Base-by-base conservation (phyloP, 2,797 vertebrate species). In the Trachops cirrhosus region DNA sequence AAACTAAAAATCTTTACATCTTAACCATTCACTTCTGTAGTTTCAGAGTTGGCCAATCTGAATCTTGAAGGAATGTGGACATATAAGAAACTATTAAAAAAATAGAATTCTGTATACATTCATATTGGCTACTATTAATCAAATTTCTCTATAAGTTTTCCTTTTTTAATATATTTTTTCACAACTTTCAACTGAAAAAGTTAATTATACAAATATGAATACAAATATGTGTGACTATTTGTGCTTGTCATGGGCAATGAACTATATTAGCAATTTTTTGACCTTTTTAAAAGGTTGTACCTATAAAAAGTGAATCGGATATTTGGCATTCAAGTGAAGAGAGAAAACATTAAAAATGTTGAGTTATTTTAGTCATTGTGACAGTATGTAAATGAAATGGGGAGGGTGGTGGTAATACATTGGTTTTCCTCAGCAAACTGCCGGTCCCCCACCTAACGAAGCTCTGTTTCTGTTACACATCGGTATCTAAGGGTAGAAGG, bases 391-490 rank as follows among this genome's bases (percentile, higher is more conserved):
- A 87, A 46, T 93, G 44, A 73, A 88, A 73, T 44, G 41, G 82
- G 82, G 75, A 89, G 62, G 83, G 32, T 29, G 39, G 48, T 46
- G 48, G 41, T 54, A 78, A 54, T 54, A 46, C 77, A 48, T 44
- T 50, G 21, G 77, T 85, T 92, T 59, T 93, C 86, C 59, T 46
- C 67, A 90, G 74, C 32, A 59, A 70, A 77, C 34, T 41, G 18
- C 52, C 26, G 57, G 18, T 75, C 79, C 9, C 2, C 44, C 16
- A 29, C 52, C 83, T 46, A 46, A 97, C 96, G 96, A 96, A 94
- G 91, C 88, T 79, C 50, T 74, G 11, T 88, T 96, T 96, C 59
- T 93, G 6, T 44, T 54, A 4, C 7, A 22, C 46, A 21, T 91
- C 74, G 70, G 71, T 59, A 16, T 88, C 79, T 39, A 62, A 79